These are phyloP conservation scores for Microtus oregoni DNA, from an alignment of 2,113 vertebrate genomes.

Conservation along the genomic window DNA sequence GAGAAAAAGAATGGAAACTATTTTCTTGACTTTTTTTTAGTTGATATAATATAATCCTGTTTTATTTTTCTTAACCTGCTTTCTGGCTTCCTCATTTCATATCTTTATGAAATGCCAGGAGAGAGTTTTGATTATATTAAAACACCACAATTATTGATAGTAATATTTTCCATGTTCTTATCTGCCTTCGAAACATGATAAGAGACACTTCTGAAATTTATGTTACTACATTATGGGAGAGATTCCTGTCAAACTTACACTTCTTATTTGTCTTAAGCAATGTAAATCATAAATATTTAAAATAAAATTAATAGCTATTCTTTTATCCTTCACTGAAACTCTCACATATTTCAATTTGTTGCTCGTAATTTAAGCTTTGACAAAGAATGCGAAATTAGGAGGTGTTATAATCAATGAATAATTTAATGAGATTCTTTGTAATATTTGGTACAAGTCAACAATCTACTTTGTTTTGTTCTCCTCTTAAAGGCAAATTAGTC, in stretches of 20 bases:
- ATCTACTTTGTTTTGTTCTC: background rate
- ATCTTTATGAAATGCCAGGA: background rate
- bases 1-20: background rate
- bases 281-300: background rate
- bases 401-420: constrained; percentile 45
- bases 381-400: background rate
- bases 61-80: background rate
- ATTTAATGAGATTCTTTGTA: constrained; percentile 1
- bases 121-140: constrained; percentile 24
- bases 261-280: constrained; percentile 24
- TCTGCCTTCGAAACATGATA: background rate
- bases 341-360: background rate
- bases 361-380: background rate
- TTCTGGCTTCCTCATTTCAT: background rate
- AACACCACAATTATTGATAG: background rate
- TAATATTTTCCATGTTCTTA: background rate
- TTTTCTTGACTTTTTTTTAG: background rate
- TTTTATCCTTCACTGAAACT: background rate
- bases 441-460: background rate
- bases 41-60: background rate
- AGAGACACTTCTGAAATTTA: constrained; percentile 23
- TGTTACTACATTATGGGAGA: background rate
- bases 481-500: constrained; percentile 11
- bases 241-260: background rate
- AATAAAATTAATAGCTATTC: background rate